A percentile compares a stretch with the other conserved stretches of the same genome.
Conservation (phyloP, 2,113 vertebrate species). For the Brachyistius frenatus region DNA sequence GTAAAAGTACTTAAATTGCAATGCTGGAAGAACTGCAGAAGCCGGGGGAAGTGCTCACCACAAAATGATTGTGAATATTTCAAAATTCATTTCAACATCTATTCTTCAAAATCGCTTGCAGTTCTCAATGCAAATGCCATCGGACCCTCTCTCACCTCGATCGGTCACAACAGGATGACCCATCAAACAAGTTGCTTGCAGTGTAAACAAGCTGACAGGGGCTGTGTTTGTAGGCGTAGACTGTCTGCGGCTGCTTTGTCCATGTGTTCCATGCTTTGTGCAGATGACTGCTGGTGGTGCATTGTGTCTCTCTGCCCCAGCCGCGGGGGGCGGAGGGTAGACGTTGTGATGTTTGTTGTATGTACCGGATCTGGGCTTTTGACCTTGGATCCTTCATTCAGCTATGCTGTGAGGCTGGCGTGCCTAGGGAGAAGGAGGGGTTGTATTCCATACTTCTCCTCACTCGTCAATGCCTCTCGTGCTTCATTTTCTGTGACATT, state of each 20-base stretch:
- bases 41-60: neutral
- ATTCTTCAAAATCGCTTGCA: neutral
- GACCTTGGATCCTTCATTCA: conserved; percentile 43
- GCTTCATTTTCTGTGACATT: conserved; percentile 47
- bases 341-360: conserved; percentile 47
- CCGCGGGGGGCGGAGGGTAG: conserved; percentile 22
- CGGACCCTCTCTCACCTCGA: neutral
- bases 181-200: conserved; percentile 52
- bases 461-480: conserved; percentile 34
- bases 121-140: neutral
- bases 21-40: neutral
- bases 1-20: too few species aligned
- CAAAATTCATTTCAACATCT: neutral
- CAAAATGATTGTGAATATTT: neutral
- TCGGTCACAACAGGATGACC: conserved; percentile 12
- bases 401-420: conserved; percentile 35
- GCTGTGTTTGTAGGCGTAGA: conserved; percentile 46
- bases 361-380: conserved; percentile 50
- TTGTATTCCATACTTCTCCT: conserved; percentile 50
- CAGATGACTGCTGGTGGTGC: conserved; percentile 47
- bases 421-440: conserved; percentile 47
- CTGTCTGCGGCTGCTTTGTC: conserved; percentile 55
- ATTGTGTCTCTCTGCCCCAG: conserved; percentile 36
- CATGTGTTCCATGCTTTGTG: conserved; percentile 60
- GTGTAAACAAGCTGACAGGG: conserved; percentile 59